Evolutionary conservation across 2,113 vertebrate species (phyloP), one percentile per base, ranked within the genome.

Genomic region (Rhinoderma darwinii): DNA sequence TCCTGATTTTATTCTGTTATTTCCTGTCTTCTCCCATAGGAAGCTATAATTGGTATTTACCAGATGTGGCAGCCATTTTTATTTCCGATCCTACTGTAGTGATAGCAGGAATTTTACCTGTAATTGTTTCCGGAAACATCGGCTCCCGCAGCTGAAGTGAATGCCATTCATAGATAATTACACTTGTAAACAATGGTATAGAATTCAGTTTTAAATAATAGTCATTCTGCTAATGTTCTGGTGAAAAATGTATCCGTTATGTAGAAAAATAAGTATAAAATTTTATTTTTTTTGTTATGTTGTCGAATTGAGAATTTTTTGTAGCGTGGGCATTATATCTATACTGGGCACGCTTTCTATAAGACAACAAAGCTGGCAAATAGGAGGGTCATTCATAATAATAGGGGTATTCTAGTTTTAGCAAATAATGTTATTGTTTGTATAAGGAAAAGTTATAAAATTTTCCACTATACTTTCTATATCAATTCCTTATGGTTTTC

Each of bases 11-110:
- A 8, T 39, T n/a, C 59, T 47, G 59, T 27, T 27, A 82, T 63
- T 47, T 66, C 59, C 82, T 37, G 44, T n/a, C 25, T 50, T 25
- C 27, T 50, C n/a, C 39, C 43, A 32, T 43, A n/a, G 41, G 81
- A 35, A 18, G 8, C n/a, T 43, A 66, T 43, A 63, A 44, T 18
- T 66, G 54, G 54, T 44, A 27, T n/a, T 25, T 27, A 61, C 78
- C 78, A 66, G 37, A 63, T 44, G 54, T 30, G 59, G 56, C 56
- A 66, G 79, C 79, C 79, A 43, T 82, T 63, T 82, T 63, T 18
- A 63, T 82, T 82, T 82, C 79, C 39, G 37, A 43, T 17, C 25
- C 25, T 18, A 82, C 32, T 41, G 37, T 22, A 39, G 12, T n/a
- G 35, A 61, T 82, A 20, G 12, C 61, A 20, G 27, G 56, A 82